Conservation (phyloP, 2,888 invertebrate genomes). For the Sarcophaga caerulescens region DNA sequence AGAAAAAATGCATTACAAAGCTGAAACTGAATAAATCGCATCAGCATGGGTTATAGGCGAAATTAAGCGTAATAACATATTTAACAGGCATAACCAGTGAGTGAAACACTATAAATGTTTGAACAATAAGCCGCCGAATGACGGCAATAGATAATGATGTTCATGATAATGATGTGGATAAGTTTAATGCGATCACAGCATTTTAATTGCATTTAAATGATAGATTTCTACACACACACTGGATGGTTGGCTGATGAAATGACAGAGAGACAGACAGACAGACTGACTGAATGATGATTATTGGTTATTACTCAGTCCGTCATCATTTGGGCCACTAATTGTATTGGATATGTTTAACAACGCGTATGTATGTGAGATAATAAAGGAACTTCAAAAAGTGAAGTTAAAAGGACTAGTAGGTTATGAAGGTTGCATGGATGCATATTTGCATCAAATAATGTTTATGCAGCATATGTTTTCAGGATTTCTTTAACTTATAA, state of each 20-base stretch:
- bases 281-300: background rate
- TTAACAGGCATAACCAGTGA: background rate
- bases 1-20: background rate
- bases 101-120: background rate
- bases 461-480: too few species aligned
- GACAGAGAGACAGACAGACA: background rate
- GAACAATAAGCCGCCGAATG: slow-evolving; percentile 8
- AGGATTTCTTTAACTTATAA: too few species aligned
- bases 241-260: background rate
- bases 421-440: too few species aligned
- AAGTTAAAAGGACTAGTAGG: background rate
- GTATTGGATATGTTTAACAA: background rate
- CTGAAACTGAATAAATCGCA: background rate
- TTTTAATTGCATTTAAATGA: slow-evolving; percentile 50
- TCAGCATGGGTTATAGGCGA: background rate
- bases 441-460: too few species aligned
- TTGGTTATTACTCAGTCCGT: background rate
- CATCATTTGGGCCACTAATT: background rate
- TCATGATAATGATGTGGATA: background rate
- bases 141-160: background rate
- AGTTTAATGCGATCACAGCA: slow-evolving; percentile 35
- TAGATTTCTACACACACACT: slow-evolving; percentile 19
- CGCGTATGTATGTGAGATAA: background rate
- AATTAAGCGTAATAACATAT: slow-evolving; percentile 22
- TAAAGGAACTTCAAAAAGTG: too few species aligned